Base-by-base conservation (phyloP, 2,888 invertebrate genomes). In the Girardia tigrina region DNA sequence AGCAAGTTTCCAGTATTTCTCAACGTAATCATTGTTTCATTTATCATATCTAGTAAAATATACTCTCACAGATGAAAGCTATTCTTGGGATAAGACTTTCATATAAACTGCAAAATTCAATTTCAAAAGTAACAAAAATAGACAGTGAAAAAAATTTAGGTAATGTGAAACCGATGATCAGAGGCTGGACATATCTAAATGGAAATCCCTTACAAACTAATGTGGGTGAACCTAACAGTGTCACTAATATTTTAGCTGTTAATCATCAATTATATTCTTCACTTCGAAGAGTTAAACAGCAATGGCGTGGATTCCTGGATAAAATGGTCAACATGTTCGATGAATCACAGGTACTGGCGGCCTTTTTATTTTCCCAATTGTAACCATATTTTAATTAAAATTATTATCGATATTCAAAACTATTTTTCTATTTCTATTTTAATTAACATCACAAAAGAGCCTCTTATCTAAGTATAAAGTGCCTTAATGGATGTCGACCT, bases 1-100 rank as follows among this genome's bases (percentile, higher is more conserved):
- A 56, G 23, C n/a, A 56, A 56, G 23, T 56, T 56, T 56, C 92
- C 94, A 0, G 95, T 95, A n/a, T 95, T 95, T 85, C 92, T 86
- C 79, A 85, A 86, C 80, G 84, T 85, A 80, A 78, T 81, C 79
- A 23, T 73, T 42, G 16, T 70, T 42, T 20, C 20, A 36, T 36
- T 36, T 36, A 36, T 12, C 16, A 16, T 12, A 36, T 36, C 16
- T 36, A 36, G 8, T 36, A 36, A n/a, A n/a, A n/a, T n/a, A 36
- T 36, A 12, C 16, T 36, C 8, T 56, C n/a, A 56, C 4, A 56
- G 56, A 56, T 56, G 56, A 56, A n/a, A 56, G 56, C 56, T 4
- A 56, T 56, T 12, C 56, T 23, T 8, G 56, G 56, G 23, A 56
- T 56, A 4, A 56, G 56, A 56, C n/a, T 56, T 56, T 56, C 56